Evolutionary conservation across 2,888 invertebrate genomes (phyloP).

Genomic region (Andricus quercusramuli): DNA sequence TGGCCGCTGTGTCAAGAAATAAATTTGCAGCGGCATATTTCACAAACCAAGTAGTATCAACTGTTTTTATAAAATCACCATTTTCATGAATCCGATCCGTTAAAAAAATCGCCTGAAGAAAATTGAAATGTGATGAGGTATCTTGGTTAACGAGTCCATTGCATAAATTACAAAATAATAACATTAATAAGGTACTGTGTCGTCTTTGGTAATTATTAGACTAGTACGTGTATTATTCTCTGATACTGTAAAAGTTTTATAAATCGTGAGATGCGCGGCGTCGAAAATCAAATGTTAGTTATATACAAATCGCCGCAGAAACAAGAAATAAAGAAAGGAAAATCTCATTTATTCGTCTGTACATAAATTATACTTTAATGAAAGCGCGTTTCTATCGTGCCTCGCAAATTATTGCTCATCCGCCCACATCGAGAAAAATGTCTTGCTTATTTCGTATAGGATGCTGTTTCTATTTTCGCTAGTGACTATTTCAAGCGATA

Average conservation of each 20-base stretch:
- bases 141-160: not conserved
- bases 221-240: conserved; percentile 3
- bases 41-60: no score
- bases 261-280: not conserved
- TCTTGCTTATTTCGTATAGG: no score
- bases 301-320: not conserved
- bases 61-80: not conserved
- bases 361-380: not conserved
- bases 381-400: not conserved
- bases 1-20: no score
- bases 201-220: conserved; percentile 19
- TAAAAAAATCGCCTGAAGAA: not conserved
- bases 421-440: no score
- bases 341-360: not conserved
- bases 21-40: no score
- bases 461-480: no score
- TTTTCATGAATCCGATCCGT: not conserved
- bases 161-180: conserved; percentile 9
- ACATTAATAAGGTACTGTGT: not conserved
- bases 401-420: conserved; percentile 9
- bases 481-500: no score
- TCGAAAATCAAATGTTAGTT: conserved; percentile 13
- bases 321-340: not conserved
- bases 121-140: not conserved
- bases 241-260: conserved; percentile 18